Evolutionary conservation across 1,140 invertebrate species (phyloP), one percentile per base, ranked within the genome.

Genomic region (Gryllus bimaculatus): DNA sequence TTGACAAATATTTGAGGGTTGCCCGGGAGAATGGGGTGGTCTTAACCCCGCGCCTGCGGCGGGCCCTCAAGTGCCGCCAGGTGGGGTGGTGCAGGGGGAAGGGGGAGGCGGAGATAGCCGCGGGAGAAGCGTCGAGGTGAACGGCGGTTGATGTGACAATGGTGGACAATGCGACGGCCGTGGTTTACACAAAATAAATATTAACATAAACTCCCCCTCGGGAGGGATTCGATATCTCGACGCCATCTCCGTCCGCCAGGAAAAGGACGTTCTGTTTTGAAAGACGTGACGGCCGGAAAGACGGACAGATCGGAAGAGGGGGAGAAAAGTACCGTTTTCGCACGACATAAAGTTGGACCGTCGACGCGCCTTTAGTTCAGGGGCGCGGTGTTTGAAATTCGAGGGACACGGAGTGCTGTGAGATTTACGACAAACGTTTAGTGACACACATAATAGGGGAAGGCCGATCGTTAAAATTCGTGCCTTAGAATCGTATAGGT

Each of bases 1-100:
- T 66, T 66, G 54, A 66, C 54, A 66, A 66, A 66, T 66, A 66
- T 66, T 66, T 66, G 54, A 66, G 54, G 54, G 54, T 66, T 66
- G 54, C 54, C 10, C 54, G 54, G 18, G 18, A 66, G 54, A 66
- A 66, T 66, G 54, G 54, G 54, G 54, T 66, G 54, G 54, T 66
- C 54, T 66, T 66, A 66, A 66, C 54, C 54, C 54, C 54, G 10
- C 10, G 54, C 54, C 54, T 66, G 26, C 26, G 10, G 54, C 54
- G 18, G 26, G 18, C 54, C 54, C 54, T 66, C 54, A 66, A 66
- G 54, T 13, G 54, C 7, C 3, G 54, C 54, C 10, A 18, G 54
- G 54, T 66, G 54, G 54, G 54, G 54, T 13, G 10, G 54, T 3
- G 54, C 54, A 66, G 2, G 0, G 18, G 54, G 0, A 10, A 7